These are phyloP conservation scores for Perccottus glenii DNA, from an alignment of 2,113 vertebrate genomes.

Conservation along the genomic window DNA sequence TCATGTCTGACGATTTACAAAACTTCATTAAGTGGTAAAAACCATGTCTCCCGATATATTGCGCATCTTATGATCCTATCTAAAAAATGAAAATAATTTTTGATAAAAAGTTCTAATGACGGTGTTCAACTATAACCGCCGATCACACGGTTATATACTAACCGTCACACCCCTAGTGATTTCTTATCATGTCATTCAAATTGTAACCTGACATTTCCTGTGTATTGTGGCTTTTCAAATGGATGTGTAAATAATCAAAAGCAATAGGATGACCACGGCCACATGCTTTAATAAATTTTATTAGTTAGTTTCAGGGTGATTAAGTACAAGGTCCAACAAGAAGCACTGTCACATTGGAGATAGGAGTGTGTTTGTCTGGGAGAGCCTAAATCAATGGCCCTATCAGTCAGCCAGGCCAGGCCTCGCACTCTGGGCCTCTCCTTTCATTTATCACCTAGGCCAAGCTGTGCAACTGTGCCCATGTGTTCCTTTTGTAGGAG, in stretches of 20 bases:
- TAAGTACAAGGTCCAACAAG: constrained; percentile 69
- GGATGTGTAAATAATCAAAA: constrained; percentile 69
- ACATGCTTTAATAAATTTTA: constrained; percentile 68
- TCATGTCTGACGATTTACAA: too few species aligned
- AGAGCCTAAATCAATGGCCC: constrained; percentile 49
- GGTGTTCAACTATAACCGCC: too few species aligned
- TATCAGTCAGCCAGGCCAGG: constrained; percentile 50
- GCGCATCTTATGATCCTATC: too few species aligned
- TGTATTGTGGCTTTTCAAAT: constrained; percentile 58
- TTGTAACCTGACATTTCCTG: constrained; percentile 63
- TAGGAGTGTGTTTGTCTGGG: constrained; percentile 10
- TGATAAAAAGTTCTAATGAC: too few species aligned
- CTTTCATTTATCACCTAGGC: constrained; percentile 48
- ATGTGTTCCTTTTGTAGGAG: constrained; percentile 16
- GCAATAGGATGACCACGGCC: constrained; percentile 40
- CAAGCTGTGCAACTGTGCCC: constrained; percentile 12
- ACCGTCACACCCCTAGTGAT: too few species aligned
- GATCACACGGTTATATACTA: too few species aligned
- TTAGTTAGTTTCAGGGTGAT: constrained; percentile 66
- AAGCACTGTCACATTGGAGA: constrained; percentile 57
- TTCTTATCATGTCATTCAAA: constrained; percentile 42
- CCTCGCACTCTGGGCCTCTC: constrained; percentile 32
- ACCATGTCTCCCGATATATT: too few species aligned
- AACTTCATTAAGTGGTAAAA: too few species aligned
- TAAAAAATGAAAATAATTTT: too few species aligned